Percentiles rank a stretch among this genome's conserved stretches.
phyloP scores from a whole-genome alignment of 1,140 invertebrate genomes.

The Ganaspis sp. region DNA sequence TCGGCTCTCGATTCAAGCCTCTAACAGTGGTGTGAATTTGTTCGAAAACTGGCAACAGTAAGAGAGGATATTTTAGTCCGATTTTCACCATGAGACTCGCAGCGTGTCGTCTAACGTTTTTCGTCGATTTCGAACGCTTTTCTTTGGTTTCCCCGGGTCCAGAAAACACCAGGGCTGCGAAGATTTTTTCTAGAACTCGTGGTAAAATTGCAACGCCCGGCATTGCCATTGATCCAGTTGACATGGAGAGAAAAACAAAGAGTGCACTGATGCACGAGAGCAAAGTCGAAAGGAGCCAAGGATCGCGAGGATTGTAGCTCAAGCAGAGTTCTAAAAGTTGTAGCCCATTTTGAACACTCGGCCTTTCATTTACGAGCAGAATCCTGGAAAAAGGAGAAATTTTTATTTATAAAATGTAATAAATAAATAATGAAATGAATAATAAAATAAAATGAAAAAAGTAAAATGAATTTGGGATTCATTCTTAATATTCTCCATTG shows the following conservation, averaged over 20 bases:
- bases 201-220: slow-evolving; percentile 84
- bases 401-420: neutral
- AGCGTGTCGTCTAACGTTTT: slow-evolving; percentile 91
- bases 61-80: slow-evolving; percentile 88
- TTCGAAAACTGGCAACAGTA: slow-evolving; percentile 91
- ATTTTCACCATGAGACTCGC: slow-evolving; percentile 93
- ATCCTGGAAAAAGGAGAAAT: slow-evolving; percentile 67
- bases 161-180: slow-evolving; percentile 86
- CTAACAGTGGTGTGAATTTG: slow-evolving; percentile 84
- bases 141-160: slow-evolving; percentile 78
- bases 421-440: neutral
- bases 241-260: slow-evolving; percentile 92
- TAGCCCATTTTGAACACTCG: slow-evolving; percentile 82
- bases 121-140: slow-evolving; percentile 83
- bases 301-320: slow-evolving; percentile 83
- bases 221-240: slow-evolving; percentile 85
- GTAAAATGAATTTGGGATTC: too few species aligned
- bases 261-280: slow-evolving; percentile 93
- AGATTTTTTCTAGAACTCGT: slow-evolving; percentile 90
- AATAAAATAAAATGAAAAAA: too few species aligned
- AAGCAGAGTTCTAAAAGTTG: slow-evolving; percentile 87
- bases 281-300: slow-evolving; percentile 86
- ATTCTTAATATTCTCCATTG: too few species aligned
- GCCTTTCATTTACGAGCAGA: slow-evolving; percentile 80
- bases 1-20: slow-evolving; percentile 68